phyloP scores from a whole-genome alignment of 2,888 invertebrate species.

The Monopis laevigella region DNA sequence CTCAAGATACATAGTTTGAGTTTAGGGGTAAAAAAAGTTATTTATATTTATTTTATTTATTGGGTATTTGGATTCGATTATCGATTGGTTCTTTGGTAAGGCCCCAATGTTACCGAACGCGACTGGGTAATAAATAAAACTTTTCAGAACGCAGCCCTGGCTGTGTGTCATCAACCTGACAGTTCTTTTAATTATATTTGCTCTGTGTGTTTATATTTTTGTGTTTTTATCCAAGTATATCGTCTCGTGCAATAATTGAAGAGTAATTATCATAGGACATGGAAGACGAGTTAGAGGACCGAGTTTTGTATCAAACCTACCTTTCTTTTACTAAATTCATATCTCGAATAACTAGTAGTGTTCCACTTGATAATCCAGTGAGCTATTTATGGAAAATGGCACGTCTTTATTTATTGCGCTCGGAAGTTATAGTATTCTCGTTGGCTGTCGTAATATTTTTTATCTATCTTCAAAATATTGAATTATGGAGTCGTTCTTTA shows the following conservation, averaged over 20 bases:
- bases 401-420: conserved; percentile 80
- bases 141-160: no score
- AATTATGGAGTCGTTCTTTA: conserved; percentile 82
- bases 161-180: no score
- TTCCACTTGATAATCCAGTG: conserved; percentile 79
- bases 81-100: no score
- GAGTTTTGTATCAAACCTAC: conserved; percentile 88
- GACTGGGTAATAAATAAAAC: no score
- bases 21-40: no score
- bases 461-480: conserved; percentile 84
- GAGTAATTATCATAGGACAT: no score
- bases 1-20: no score
- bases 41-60: no score
- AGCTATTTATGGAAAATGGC: conserved; percentile 83
- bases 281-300: conserved; percentile 94
- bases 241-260: no score
- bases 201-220: conserved; percentile 14
- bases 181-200: conserved; percentile 16
- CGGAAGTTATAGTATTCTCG: conserved; percentile 81
- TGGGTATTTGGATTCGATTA: no score
- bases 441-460: conserved; percentile 75
- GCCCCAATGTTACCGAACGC: no score
- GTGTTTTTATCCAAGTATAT: conserved; percentile 12
- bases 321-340: conserved; percentile 86
- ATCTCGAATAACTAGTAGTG: conserved; percentile 82